Base-by-base conservation (phyloP, 2,888 invertebrate genomes). In the Pollenia angustigena region DNA sequence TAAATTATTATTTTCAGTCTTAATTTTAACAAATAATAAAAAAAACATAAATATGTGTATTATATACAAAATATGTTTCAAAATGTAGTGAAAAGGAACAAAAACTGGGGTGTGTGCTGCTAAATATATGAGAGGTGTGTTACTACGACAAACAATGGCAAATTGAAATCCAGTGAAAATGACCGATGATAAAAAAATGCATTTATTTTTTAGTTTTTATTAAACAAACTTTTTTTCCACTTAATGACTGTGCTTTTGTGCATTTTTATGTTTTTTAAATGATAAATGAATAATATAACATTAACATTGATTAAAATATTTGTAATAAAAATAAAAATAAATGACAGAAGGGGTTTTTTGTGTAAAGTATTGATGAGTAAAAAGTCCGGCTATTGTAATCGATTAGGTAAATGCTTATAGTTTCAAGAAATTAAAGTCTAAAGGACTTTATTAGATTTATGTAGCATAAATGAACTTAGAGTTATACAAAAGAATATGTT, bases 171-270 rank as follows among this genome's bases (percentile, higher is more conserved):
- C 56, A 74, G 52, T 79, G 79, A 60, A 62, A 62, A 16, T 76
- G 23, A 66, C 66, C 78, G 32, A 72, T 79, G 72, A 72, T 85
- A 74, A 80, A 83, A 16, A 64, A 81, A 75, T 82, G 46, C 60
- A 62, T 69, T 58, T 76, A 82, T 52, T 48, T 74, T 85, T 60
- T 60, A 75, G 52, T 68, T 84, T 84, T 84, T 79, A 84, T 84
- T 84, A 74, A 79, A 85, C 79, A 84, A 66, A 83, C 9, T 23
- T 56, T 72, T 81, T 74, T 50, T 32, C 32, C 32, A 48, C 46
- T 81, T 66, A 72, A 66, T 71, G 52, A 78, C 44, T 68, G 69
- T 46, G 85, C 32, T 62, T 56, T 78, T 76, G 78, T 79, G 66
- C 54, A 54, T 44, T 54, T 72, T 54, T 48, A 71, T 64, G 52